Evolutionary conservation across 2,113 vertebrate species (phyloP).

Genomic region (Phasianus colchicus): DNA sequence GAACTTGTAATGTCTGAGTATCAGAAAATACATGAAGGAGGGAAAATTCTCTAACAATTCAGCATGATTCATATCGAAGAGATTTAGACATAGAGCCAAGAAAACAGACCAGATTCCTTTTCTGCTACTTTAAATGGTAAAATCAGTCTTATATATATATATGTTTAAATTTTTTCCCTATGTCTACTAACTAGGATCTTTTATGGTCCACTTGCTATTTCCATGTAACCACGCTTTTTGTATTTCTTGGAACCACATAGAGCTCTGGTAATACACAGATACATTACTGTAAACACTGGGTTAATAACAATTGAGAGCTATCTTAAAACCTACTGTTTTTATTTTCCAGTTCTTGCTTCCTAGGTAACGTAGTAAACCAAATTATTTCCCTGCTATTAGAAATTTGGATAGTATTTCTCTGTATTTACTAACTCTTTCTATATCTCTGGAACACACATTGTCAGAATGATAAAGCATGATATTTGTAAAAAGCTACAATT

Average conservation of each 20-base stretch:
- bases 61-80: neutral
- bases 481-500: neutral
- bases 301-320: neutral
- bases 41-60: neutral
- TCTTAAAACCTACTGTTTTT: neutral
- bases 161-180: neutral
- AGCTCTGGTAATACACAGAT: neutral
- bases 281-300: neutral
- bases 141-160: neutral
- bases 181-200: neutral
- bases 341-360: neutral
- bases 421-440: neutral
- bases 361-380: neutral
- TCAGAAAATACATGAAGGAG: neutral
- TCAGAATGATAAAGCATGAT: neutral
- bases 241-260: neutral
- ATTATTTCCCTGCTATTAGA: neutral
- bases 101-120: neutral
- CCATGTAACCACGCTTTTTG: neutral
- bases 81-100: neutral
- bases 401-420: neutral
- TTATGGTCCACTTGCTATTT: neutral
- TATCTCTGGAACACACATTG: neutral
- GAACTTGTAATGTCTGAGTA: neutral
- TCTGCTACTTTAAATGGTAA: neutral